Evolutionary conservation across 2,113 vertebrate genomes (phyloP).

Genomic region (Sarotherodon lohbergeri): DNA sequence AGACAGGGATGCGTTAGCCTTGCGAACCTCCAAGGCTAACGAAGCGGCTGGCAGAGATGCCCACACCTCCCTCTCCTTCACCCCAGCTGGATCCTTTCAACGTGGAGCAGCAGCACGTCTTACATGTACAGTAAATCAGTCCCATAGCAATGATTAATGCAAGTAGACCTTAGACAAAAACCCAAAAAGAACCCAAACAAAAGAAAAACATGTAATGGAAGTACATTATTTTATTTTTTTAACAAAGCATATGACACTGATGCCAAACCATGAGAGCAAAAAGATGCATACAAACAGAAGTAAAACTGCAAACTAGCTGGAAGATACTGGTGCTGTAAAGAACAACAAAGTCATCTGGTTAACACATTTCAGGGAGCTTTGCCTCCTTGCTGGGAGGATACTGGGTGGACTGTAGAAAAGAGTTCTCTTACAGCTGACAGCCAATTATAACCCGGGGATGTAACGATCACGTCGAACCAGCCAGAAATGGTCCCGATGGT

Average conservation of each 20-base stretch:
- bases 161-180: background rate
- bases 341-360: background rate
- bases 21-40: background rate
- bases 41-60: background rate
- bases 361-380: background rate
- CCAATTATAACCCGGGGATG: background rate
- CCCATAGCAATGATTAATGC: background rate
- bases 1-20: accelerated
- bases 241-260: slow-evolving; percentile 4
- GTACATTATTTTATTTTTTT: background rate
- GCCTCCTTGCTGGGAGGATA: background rate
- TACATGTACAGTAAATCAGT: background rate
- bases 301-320: background rate
- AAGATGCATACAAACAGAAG: background rate
- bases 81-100: background rate
- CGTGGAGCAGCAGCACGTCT: background rate
- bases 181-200: background rate
- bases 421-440: background rate
- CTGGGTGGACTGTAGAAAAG: background rate
- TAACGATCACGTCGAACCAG: background rate
- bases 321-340: background rate
- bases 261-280: background rate
- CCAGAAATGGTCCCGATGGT: background rate
- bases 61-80: background rate
- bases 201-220: background rate